Evolutionary conservation across 2,113 vertebrate genomes (phyloP), one percentile per base, ranked within the genome.

Genomic region (Hippocampus mohnikei): DNA sequence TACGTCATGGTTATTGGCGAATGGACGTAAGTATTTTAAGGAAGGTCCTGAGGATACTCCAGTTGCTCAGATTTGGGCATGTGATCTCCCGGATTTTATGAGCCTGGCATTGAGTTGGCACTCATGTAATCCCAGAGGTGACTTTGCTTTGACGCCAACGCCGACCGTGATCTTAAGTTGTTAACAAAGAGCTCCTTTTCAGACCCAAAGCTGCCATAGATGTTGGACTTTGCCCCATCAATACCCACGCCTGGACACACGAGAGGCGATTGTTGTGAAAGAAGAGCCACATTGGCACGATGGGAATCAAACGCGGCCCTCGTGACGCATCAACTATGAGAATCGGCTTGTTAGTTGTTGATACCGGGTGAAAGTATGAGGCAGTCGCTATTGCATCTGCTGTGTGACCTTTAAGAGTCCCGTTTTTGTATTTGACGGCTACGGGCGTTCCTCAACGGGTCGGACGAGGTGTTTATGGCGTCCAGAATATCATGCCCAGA

Each of bases 391-490:
- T 23, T 64, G 11, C 40, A 64, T 42, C 37, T 60, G 58, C 61
- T 12, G 37, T 13, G 37, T 64, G 61, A 42, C 37, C 23, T 42
- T 64, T 42, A 64, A 12, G 20, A 64, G 63, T 11, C 12, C 56
- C 15, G 27, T 60, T 60, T 70, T 72, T 83, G 80, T 83, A 81
- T 83, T 78, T 82, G 81, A 85, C 81, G 78, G 73, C 74, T 74
- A 46, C 70, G 76, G 66, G 64, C 70, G 12, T 74, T 74, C 64
- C 75, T 73, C 78, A 52, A 52, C 23, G 1, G 25, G 71, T 72
- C 48, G 66, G 48, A 59, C 61, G 64, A 70, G 68, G 78, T 85
- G 84, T 87, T 88, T 76, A 82, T 82, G 77, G 76, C 77, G 58
- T 79, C 68, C 48, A 71, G 69, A 86, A 74, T 84, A 85, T 86